These are phyloP conservation scores for Drosophila repletoides DNA, from an alignment of 1,140 invertebrate genomes.

Conservation along the genomic window DNA sequence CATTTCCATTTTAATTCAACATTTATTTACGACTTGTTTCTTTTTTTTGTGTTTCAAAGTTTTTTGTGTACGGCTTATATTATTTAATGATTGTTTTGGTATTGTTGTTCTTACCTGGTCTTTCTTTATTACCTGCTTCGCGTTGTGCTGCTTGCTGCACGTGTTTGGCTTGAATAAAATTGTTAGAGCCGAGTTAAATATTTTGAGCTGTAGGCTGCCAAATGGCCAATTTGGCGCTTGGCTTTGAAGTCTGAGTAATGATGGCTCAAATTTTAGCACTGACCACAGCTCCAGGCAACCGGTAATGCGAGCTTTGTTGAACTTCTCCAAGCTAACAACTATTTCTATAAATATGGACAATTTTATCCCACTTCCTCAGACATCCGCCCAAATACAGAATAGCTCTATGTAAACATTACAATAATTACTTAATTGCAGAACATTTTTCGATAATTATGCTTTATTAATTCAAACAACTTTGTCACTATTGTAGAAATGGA, in stretches of 20 bases:
- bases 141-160: slow-evolving; percentile 45
- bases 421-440: slow-evolving; percentile 4
- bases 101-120: slow-evolving; percentile 4
- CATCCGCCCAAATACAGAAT: neutral
- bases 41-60: slow-evolving; percentile 17
- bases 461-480: no score
- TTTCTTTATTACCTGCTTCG: slow-evolving; percentile 34
- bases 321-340: neutral
- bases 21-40: slow-evolving; percentile 53
- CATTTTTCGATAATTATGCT: no score
- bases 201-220: slow-evolving; percentile 29
- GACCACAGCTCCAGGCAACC: neutral
- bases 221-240: slow-evolving; percentile 30
- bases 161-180: slow-evolving; percentile 39
- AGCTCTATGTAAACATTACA: no score
- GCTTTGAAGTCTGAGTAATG: slow-evolving; percentile 27
- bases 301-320: neutral
- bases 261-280: slow-evolving; percentile 8
- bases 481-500: no score
- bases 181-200: slow-evolving; percentile 10
- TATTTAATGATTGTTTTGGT: slow-evolving; percentile 55
- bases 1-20: slow-evolving; percentile 55
- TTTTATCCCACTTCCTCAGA: neutral
- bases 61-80: slow-evolving; percentile 25
- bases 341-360: neutral